Percentiles rank a stretch among this genome's conserved stretches.
Conservation (phyloP, 2,113 vertebrate genomes). For the Peromyscus maniculatus region DNA sequence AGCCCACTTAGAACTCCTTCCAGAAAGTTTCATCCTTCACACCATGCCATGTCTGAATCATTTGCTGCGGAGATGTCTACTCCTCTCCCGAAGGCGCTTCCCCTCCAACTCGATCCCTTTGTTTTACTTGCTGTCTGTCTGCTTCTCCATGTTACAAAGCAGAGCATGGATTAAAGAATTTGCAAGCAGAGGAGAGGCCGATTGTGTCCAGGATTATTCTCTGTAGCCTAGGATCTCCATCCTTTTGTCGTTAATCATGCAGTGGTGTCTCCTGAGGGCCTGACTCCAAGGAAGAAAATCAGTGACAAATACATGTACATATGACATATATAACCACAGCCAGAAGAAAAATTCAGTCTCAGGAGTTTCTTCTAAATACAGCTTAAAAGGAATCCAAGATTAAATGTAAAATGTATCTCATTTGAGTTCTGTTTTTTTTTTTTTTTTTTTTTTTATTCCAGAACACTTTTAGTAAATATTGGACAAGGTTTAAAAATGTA, state of each 20-base stretch:
- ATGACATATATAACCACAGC: not conserved
- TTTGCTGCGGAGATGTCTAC: not conserved
- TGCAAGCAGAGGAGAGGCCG: not conserved
- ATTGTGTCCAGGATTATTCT: not conserved
- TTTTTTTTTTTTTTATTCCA: too few relatives aligned
- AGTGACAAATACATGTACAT: not conserved
- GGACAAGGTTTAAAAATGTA: not conserved
- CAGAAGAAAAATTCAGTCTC: not conserved
- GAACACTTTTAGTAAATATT: not conserved
- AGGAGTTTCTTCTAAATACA: not conserved
- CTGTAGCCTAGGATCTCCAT: not conserved
- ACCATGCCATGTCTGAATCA: not conserved
- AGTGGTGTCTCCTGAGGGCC: not conserved
- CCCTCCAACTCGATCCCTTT: too few relatives aligned
- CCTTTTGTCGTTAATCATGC: not conserved
- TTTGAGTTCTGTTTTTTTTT: not conserved
- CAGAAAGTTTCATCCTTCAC: not conserved
- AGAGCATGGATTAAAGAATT: not conserved
- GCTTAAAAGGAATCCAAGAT: not conserved
- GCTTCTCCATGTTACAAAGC: not conserved
- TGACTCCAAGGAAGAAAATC: not conserved
- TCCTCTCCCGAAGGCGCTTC: not conserved
- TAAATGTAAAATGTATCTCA: not conserved
- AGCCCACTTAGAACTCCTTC: not conserved
- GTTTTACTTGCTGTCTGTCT: not conserved